phyloP scores from a whole-genome alignment of 92 coral and sea anemone genomes.

The Ricordea florida region DNA sequence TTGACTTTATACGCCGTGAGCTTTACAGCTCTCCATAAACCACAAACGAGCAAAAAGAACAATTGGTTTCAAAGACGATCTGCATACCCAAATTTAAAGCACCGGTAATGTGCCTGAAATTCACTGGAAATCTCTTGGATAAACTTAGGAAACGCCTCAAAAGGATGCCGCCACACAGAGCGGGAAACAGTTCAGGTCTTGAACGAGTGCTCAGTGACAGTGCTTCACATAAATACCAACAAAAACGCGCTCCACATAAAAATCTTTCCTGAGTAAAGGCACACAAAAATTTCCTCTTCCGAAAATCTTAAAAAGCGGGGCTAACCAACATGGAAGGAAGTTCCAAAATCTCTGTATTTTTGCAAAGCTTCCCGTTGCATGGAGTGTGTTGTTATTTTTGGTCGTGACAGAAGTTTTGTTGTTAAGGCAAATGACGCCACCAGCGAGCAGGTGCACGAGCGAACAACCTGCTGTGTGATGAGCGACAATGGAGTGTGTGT shows the following conservation, averaged over 20 bases:
- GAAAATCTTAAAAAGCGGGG: too few species aligned
- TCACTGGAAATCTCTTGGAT: not conserved
- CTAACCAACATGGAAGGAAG: too few species aligned
- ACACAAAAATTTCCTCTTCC: too few species aligned
- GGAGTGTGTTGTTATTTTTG: constrained; percentile 37
- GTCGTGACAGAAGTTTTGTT: constrained; percentile 28
- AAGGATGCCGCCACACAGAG: constrained; percentile 7
- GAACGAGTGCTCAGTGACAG: not conserved
- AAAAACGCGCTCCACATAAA: too few species aligned
- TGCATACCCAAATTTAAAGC: too few species aligned
- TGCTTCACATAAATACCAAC: too few species aligned
- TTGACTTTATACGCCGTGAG: too few species aligned
- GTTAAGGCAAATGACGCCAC: constrained; percentile 52
- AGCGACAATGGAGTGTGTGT: not conserved
- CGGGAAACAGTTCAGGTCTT: not conserved
- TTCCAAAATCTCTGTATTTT: constrained; percentile 35
- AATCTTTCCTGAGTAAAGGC: too few species aligned
- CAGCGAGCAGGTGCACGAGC: constrained; percentile 24
- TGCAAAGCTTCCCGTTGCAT: constrained; percentile 20
- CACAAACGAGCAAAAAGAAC: too few species aligned
- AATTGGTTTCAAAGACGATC: too few species aligned
- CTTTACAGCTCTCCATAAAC: too few species aligned
- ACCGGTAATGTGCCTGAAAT: too few species aligned
- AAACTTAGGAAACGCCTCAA: constrained; percentile 31
- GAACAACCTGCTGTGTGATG: not conserved